Conservation (phyloP, 2,888 invertebrate species). For the Griposia aprilina region DNA sequence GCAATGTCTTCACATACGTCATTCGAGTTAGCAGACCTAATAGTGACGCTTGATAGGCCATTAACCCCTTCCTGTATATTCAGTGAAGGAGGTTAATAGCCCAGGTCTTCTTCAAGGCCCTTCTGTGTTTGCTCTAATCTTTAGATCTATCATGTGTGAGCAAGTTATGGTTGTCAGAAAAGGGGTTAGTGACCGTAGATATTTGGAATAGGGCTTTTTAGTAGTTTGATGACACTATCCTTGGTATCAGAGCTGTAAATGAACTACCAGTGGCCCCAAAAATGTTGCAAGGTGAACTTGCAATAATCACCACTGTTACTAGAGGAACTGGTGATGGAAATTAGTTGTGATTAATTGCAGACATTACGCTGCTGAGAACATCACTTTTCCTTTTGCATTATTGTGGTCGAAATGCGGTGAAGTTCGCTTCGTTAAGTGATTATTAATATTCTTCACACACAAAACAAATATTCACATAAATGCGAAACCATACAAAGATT, state of each 20-base stretch:
- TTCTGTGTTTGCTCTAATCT: slow-evolving; percentile 20
- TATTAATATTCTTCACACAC: neutral
- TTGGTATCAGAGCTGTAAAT: neutral
- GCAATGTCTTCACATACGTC: slow-evolving; percentile 36
- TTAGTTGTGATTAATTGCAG: neutral
- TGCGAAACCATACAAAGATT: slow-evolving; percentile 25
- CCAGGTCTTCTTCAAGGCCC: slow-evolving; percentile 47
- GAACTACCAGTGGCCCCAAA: no score
- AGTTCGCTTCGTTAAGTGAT: neutral
- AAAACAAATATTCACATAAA: neutral
- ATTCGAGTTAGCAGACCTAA: slow-evolving; percentile 28
- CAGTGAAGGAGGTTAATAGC: slow-evolving; percentile 28
- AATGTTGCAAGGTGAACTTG: neutral
- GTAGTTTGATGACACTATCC: no score
- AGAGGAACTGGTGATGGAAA: neutral
- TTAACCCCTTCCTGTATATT: slow-evolving; percentile 23
- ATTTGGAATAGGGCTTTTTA: neutral
- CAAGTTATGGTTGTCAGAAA: neutral
- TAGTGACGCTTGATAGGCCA: slow-evolving; percentile 40
- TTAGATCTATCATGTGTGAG: slow-evolving; percentile 26
- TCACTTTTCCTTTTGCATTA: neutral
- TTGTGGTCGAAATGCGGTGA: neutral
- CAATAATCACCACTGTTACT: neutral
- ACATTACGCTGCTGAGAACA: neutral
- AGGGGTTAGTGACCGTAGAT: neutral